A percentile compares a stretch with the other conserved stretches of the same genome.
Conservation (phyloP, 2,797 vertebrate species). For the Acomys russatus region DNA sequence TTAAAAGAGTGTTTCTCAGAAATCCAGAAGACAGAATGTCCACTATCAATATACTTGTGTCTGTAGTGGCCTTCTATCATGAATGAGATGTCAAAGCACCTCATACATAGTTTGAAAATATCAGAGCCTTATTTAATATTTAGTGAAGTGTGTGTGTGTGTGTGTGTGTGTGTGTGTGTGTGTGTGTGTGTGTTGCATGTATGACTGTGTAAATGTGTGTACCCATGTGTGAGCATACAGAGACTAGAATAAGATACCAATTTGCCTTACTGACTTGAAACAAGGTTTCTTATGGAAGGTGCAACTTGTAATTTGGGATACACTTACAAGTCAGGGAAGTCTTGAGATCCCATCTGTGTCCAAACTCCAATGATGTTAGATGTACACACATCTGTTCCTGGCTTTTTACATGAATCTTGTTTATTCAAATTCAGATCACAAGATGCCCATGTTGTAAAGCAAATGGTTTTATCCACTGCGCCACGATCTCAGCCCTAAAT, state of each 20-base stretch:
- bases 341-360: neutral
- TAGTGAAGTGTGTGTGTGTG: too few relatives aligned
- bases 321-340: neutral
- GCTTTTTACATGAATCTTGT: neutral
- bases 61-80: neutral
- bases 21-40: too few relatives aligned
- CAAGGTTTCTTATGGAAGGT: neutral
- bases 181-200: too few relatives aligned
- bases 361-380: neutral
- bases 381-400: neutral
- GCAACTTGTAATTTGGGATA: rapidly evolving
- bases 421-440: neutral
- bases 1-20: neutral
- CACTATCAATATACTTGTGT: neutral
- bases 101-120: neutral
- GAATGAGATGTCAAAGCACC: neutral
- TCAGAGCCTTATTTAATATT: too few relatives aligned
- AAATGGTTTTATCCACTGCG: neutral
- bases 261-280: neutral
- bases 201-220: too few relatives aligned
- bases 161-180: too few relatives aligned
- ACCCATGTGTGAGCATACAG: too few relatives aligned
- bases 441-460: neutral
- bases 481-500: neutral
- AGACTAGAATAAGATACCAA: too few relatives aligned